Conservation (phyloP, 1,140 invertebrate species). For the Galendromus occidentalis region DNA sequence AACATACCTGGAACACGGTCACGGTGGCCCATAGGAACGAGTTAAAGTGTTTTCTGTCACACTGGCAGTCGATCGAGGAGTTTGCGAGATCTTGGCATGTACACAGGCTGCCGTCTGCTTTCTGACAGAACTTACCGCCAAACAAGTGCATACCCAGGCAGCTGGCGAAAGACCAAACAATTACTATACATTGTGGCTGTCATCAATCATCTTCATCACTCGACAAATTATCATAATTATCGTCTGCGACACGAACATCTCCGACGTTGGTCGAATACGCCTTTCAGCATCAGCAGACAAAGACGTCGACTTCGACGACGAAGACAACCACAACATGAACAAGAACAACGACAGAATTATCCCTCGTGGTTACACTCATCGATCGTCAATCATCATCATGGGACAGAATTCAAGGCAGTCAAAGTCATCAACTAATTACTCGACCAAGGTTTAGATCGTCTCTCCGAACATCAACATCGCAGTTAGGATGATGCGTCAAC, state of each 20-base stretch:
- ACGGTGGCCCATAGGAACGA: constrained; percentile 86
- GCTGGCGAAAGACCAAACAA: constrained; percentile 31
- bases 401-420: too few species aligned
- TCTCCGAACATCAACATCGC: too few species aligned
- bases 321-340: background rate
- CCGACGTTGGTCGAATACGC: too few species aligned
- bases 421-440: too few species aligned
- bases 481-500: too few species aligned
- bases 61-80: constrained; percentile 64
- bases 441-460: too few species aligned
- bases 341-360: background rate
- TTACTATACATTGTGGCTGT: constrained; percentile 24
- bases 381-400: too few species aligned
- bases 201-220: constrained; percentile 18
- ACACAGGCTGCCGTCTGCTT: constrained; percentile 58
- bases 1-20: constrained; percentile 86
- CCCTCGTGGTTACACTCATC: background rate
- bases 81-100: constrained; percentile 70
- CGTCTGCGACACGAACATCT: background rate
- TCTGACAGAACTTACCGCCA: constrained; percentile 90
- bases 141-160: constrained; percentile 96
- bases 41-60: constrained; percentile 92
- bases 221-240: constrained; percentile 12
- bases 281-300: too few species aligned
- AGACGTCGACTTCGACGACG: too few species aligned